Base-by-base conservation (phyloP, 2,888 invertebrate species). In the Cephonodes hylas region DNA sequence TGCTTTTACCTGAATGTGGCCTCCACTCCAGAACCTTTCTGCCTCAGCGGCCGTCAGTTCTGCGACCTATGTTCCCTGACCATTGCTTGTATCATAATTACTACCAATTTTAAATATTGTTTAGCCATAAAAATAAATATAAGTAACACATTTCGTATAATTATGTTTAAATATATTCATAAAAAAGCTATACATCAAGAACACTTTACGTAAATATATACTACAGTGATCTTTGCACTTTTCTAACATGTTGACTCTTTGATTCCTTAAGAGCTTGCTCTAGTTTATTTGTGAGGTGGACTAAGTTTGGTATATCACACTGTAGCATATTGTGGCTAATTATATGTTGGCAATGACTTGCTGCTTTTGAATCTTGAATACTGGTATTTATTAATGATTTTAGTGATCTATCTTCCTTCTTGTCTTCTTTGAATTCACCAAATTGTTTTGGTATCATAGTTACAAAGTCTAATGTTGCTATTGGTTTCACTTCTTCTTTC, bases 211-310 rank as follows among this genome's bases (percentile, higher is more conserved):
- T n/a, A 63, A 23, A 46, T 62, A 46, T 23, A 45, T 7, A 31
- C 61, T 83, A 92, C 65, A 93, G 75, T 60, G 86, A 86, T 78
- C 92, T 90, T 71, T 93, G 91, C 46, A 94, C 89, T 81, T 92
- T 93, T 6, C 93, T 86, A 7, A 93, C 88, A 77, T 94, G 94
- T 70, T 93, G 93, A 71, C 93, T 93, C 66, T 91, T 93, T 1
- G 93, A 93, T 80, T 94, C 94, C 66, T 93, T 93, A 58, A 94
- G 72, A 20, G 94, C 94, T 72, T 90, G 87, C 62, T 94, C 94
- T 59, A 94, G 75, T 71, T 89, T 91, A 73, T 93, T 93, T 3
- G 92, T 86, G 65, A 94, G 73, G 71, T 94, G 86, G 27, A 93
- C 63, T 69, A 94, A 81, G 78, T 94, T 94, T n/a, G 91, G 91